These are phyloP conservation scores for Pheosia tremula DNA, from an alignment of 2,888 invertebrate species.

Conservation along the genomic window DNA sequence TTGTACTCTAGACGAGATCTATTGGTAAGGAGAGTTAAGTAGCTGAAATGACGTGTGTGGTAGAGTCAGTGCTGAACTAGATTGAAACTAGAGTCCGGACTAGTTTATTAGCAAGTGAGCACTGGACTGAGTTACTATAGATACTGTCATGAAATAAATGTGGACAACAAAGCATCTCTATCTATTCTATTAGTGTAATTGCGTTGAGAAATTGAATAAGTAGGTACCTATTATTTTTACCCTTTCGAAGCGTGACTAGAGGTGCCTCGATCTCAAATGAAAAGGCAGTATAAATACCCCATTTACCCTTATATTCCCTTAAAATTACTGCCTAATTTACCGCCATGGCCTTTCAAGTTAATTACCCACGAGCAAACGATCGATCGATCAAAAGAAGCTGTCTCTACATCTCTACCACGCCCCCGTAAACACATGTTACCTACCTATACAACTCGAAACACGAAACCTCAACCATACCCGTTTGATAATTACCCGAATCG, in stretches of 20 bases:
- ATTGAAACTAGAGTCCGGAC: too few relatives aligned
- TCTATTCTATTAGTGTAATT: too few relatives aligned
- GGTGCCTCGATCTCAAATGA: neutral
- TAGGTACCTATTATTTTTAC: neutral
- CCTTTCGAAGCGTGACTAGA: neutral
- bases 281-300: neutral
- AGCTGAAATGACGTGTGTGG: too few relatives aligned
- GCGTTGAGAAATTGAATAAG: too few relatives aligned
- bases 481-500: slow-evolving; percentile 39
- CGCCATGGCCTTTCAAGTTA: slow-evolving; percentile 13
- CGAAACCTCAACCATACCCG: slow-evolving; percentile 23
- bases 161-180: too few relatives aligned
- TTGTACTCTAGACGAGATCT: too few relatives aligned
- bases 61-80: too few relatives aligned
- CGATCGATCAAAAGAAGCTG: neutral
- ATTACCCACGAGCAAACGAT: slow-evolving; percentile 8
- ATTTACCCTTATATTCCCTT: neutral
- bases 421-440: slow-evolving; percentile 31
- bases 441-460: slow-evolving; percentile 16
- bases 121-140: too few relatives aligned
- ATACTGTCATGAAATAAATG: too few relatives aligned
- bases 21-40: too few relatives aligned
- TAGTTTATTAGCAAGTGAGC: too few relatives aligned
- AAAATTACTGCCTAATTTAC: slow-evolving; percentile 12
- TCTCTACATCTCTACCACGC: slow-evolving; percentile 20